phyloP scores from a whole-genome alignment of 2,888 invertebrate species.

The Taphrorychus bicolor region DNA sequence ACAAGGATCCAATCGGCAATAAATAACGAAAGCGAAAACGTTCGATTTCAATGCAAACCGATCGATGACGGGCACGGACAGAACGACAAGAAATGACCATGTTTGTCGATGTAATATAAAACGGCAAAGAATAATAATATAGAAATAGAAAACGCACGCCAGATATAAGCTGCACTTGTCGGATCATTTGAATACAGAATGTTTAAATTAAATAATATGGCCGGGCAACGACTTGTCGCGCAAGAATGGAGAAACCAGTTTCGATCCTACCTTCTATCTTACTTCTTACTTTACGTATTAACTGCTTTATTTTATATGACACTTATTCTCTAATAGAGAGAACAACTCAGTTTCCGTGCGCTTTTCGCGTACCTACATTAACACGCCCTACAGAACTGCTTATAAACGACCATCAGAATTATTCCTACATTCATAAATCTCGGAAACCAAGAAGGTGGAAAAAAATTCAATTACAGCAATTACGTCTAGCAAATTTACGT shows the following conservation, averaged over 20 bases:
- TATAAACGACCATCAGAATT: too few species aligned
- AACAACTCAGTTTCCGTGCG: neutral
- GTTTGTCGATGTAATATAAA: conserved; percentile 45
- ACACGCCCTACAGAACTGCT: too few species aligned
- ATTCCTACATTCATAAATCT: too few species aligned
- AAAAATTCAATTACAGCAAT: too few species aligned
- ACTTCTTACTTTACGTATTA: neutral
- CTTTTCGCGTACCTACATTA: too few species aligned
- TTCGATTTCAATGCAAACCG: conserved; percentile 27
- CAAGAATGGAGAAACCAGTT: conserved; percentile 54
- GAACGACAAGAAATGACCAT: conserved; percentile 47
- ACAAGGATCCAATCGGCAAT: neutral
- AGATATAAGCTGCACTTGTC: conserved; percentile 50
- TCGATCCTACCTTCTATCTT: conserved; percentile 52
- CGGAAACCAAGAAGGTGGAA: too few species aligned
- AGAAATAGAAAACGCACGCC: conserved; percentile 45
- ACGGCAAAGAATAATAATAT: conserved; percentile 39
- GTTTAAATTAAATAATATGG: conserved; percentile 56
- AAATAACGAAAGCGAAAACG: conserved; percentile 26
- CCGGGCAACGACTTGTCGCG: conserved; percentile 55
- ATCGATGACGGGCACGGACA: conserved; percentile 41
- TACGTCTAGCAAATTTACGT: too few species aligned
- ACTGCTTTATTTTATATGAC: conserved; percentile 33
- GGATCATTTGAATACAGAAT: conserved; percentile 56
- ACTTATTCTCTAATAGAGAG: neutral